phyloP scores from a whole-genome alignment of 2,113 vertebrate species.

The Mustelus asterias region DNA sequence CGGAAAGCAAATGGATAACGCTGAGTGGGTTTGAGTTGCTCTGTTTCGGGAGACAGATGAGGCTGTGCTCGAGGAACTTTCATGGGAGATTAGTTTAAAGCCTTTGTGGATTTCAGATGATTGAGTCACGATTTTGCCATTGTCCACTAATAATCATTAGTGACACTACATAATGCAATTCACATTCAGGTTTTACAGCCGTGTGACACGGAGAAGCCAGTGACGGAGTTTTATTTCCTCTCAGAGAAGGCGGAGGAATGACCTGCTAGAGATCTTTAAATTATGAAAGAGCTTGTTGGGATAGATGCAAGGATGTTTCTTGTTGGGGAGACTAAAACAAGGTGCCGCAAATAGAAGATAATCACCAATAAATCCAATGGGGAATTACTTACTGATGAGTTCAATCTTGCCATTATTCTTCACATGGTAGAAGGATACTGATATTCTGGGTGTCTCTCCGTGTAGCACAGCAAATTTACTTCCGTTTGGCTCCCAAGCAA shows the following conservation, averaged over 20 bases:
- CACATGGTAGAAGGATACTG: conserved; percentile 89
- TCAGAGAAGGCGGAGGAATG: not conserved
- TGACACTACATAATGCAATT: not conserved
- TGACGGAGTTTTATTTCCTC: not conserved
- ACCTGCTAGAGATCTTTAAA: not conserved
- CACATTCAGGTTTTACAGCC: not conserved
- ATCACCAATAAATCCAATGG: not conserved
- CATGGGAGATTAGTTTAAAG: not conserved
- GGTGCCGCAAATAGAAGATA: not conserved
- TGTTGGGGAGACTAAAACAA: not conserved
- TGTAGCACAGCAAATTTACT: conserved; percentile 97
- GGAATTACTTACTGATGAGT: conserved; percentile 76
- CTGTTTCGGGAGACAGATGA: not conserved
- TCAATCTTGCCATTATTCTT: conserved; percentile 98
- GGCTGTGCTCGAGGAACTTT: not conserved
- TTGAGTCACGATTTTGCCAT: not conserved
- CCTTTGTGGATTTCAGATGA: not conserved
- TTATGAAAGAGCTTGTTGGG: not conserved
- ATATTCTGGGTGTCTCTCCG: conserved; percentile 87
- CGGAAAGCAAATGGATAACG: too few species aligned
- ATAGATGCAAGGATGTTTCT: not conserved
- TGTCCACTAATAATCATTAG: not conserved
- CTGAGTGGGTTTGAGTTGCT: not conserved
- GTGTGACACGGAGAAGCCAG: not conserved
- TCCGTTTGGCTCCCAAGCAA: conserved; percentile 96